Evolutionary conservation across 1,140 invertebrate species (phyloP).

Genomic region (Platorchestia sp.): DNA sequence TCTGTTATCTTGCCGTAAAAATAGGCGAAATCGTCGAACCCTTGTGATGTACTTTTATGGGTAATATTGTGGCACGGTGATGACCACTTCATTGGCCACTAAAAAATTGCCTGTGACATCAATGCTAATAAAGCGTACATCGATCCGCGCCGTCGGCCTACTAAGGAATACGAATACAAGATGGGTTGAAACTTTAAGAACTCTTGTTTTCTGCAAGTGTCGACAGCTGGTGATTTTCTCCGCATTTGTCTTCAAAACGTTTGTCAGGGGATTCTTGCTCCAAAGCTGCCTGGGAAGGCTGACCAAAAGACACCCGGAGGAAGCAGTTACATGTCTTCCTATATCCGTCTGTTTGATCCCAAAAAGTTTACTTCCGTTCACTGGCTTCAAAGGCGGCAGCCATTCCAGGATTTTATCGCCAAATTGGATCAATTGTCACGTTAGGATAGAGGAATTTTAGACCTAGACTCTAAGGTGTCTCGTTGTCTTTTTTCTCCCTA

Average conservation of each 20-base stretch:
- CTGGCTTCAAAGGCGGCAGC: constrained; percentile 33
- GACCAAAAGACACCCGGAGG: background rate
- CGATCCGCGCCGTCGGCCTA: background rate
- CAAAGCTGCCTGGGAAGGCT: background rate
- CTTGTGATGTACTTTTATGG: constrained; percentile 30
- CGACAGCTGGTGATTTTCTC: background rate
- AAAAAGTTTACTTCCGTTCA: constrained; percentile 52
- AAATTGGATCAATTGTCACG: constrained; percentile 54
- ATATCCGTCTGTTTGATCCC: constrained; percentile 40
- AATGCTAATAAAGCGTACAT: constrained; percentile 12
- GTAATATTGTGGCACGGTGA: constrained; percentile 16
- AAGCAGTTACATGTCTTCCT: constrained; percentile 32
- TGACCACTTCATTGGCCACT: constrained; percentile 33
- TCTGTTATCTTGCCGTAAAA: constrained; percentile 30
- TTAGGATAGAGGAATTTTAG: constrained; percentile 43
- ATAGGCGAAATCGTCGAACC: background rate
- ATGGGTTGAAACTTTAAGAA: background rate
- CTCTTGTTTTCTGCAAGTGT: background rate
- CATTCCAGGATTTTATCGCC: constrained; percentile 48
- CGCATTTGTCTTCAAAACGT: background rate
- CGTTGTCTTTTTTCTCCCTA: background rate
- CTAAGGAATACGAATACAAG: background rate
- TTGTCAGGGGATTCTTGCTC: background rate
- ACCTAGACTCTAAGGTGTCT: background rate
- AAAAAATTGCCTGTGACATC: constrained; percentile 38